Percentiles rank a stretch among this genome's conserved stretches.
Conservation (phyloP, 37 sponge, comb jelly and placozoan genomes). For the Cliona cf. orientalis region DNA sequence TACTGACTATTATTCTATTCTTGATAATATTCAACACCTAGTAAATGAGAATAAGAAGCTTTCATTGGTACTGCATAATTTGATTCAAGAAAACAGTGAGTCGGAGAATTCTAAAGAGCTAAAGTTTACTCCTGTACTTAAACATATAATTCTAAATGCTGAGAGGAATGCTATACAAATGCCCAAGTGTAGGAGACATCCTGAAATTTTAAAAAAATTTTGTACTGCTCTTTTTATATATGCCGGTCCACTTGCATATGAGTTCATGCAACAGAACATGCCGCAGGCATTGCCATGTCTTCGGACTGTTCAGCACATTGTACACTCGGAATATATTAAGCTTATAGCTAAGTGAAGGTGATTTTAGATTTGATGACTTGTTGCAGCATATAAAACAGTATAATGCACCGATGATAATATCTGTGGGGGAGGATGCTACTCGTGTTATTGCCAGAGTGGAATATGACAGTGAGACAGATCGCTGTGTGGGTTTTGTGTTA, state of each 20-base stretch:
- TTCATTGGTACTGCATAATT: background rate
- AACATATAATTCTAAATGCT: constrained; percentile 15
- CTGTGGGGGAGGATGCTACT: constrained; percentile 37
- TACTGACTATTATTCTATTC: background rate
- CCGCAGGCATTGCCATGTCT: constrained; percentile 55
- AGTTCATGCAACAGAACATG: constrained; percentile 58
- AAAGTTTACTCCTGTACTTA: constrained; percentile 4
- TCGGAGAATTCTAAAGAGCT: background rate
- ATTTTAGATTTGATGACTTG: constrained; percentile 54
- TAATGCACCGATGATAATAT: constrained; percentile 15
- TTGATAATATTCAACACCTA: constrained; percentile 7
- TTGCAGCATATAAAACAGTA: constrained; percentile 23
- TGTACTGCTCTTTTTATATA: constrained; percentile 47
- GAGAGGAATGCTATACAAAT: constrained; percentile 9
- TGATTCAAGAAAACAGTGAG: background rate
- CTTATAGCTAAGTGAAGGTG: constrained; percentile 48
- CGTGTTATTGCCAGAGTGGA: constrained; percentile 29
- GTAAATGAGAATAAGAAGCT: background rate
- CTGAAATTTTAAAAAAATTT: constrained; percentile 49
- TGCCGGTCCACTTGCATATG: constrained; percentile 57
- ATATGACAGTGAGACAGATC: constrained; percentile 14
- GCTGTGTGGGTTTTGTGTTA: constrained; percentile 30
- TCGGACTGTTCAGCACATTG: constrained; percentile 49
- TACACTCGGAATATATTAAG: constrained; percentile 27
- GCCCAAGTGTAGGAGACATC: constrained; percentile 21